Evolutionary conservation across 35 echinoderm and acorn worm genomes (phyloP).

Genomic region (Hemicentrotus pulcherrimus): DNA sequence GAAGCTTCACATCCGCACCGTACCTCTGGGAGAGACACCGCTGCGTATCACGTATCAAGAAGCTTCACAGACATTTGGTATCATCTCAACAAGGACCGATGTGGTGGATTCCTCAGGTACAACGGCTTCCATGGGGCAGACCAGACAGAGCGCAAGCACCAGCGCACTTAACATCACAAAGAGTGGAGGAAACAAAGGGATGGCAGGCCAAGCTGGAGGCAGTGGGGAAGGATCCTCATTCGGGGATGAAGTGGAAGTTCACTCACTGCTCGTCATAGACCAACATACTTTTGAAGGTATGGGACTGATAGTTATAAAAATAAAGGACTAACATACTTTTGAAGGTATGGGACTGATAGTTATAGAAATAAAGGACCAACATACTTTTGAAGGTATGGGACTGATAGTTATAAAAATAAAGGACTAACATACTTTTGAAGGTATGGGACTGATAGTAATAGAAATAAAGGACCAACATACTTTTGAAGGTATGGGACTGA

Average conservation of each 20-base stretch:
- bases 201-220: slow-evolving; percentile 43
- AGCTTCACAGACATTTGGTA: slow-evolving; percentile 86
- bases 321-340: slow-evolving; percentile 85
- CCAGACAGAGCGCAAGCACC: slow-evolving; percentile 79
- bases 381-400: slow-evolving; percentile 94
- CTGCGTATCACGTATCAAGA: slow-evolving; percentile 93
- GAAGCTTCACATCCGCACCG: slow-evolving; percentile 96
- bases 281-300: slow-evolving; percentile 99
- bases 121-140: slow-evolving; percentile 35
- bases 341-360: slow-evolving; percentile 68
- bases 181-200: slow-evolving; percentile 67
- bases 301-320: not conserved
- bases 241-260: slow-evolving; percentile 85
- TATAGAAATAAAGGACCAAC: slow-evolving; percentile 44
- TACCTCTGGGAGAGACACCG: slow-evolving; percentile 86
- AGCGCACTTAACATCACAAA: slow-evolving; percentile 79
- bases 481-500: slow-evolving; percentile 86
- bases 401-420: not conserved
- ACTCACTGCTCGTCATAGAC: slow-evolving; percentile 90
- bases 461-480: slow-evolving; percentile 69
- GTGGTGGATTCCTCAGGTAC: slow-evolving; percentile 72
- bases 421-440: slow-evolving; percentile 99
- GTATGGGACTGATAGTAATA: slow-evolving; percentile 40
- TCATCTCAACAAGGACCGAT: slow-evolving; percentile 80
- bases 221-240: slow-evolving; percentile 60